Conservation (phyloP, 2,113 vertebrate species). For the Coreoperca whiteheadi region DNA sequence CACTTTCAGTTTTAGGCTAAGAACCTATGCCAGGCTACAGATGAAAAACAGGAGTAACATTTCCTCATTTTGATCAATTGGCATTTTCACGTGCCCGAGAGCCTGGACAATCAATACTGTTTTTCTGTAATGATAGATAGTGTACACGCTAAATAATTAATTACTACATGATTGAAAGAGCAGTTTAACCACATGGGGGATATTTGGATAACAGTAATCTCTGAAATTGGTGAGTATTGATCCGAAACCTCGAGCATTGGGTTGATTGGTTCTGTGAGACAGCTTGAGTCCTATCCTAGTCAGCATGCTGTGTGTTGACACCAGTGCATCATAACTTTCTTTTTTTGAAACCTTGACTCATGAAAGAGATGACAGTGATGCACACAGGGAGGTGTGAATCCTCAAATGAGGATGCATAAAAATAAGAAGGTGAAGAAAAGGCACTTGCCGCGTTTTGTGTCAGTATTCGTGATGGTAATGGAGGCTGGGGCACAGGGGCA, state of each 20-base stretch:
- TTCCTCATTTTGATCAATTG: constrained; percentile 66
- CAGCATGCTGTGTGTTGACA: not conserved
- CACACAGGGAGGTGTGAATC: not conserved
- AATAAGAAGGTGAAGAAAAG: not conserved
- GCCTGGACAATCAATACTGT: constrained; percentile 71
- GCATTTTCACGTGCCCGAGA: constrained; percentile 61
- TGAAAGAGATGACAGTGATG: not conserved
- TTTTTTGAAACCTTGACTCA: constrained; percentile 22
- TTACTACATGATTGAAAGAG: constrained; percentile 72
- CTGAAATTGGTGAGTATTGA: constrained; percentile 72
- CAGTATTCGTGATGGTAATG: constrained; percentile 49
- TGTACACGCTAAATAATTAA: constrained; percentile 81
- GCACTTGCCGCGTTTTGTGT: constrained; percentile 81
- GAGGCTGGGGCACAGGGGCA: constrained; percentile 89
- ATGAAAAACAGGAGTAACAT: constrained; percentile 58
- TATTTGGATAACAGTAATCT: constrained; percentile 71
- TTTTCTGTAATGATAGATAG: constrained; percentile 71
- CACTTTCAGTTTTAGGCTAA: constrained; percentile 31
- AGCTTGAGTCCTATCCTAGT: not conserved
- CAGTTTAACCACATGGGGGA: constrained; percentile 59
- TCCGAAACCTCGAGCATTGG: constrained; percentile 28
- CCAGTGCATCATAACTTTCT: not conserved
- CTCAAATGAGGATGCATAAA: not conserved
- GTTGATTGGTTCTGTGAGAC: constrained; percentile 27
- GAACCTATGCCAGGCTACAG: constrained; percentile 25